A percentile compares a stretch with the other conserved stretches of the same genome.
phyloP scores from a whole-genome alignment of 2,888 invertebrate genomes.

The Temnothorax unifasciatus region DNA sequence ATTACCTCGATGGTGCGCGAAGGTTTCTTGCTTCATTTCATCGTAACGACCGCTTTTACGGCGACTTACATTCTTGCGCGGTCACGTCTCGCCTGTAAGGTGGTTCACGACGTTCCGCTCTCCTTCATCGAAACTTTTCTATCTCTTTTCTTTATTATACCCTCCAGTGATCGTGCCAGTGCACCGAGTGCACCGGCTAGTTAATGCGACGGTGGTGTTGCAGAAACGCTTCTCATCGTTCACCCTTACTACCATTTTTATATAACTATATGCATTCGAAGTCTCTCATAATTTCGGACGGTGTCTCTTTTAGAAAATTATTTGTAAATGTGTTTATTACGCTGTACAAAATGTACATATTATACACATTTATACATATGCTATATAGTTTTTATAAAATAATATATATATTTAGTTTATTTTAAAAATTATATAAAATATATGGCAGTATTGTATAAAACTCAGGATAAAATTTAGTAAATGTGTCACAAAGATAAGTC shows the following conservation, averaged over 20 bases:
- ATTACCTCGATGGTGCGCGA: constrained; percentile 29
- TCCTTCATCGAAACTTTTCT: constrained; percentile 43
- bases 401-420: neutral
- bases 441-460: neutral
- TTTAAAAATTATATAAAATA: neutral
- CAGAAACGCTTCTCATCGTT: constrained; percentile 19
- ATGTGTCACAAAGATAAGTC: neutral
- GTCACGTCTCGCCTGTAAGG: constrained; percentile 39
- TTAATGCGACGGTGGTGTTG: constrained; percentile 2
- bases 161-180: neutral
- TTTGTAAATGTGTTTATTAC: neutral
- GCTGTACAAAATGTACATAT: neutral
- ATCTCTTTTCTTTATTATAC: constrained; percentile 45
- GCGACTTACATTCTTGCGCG: constrained; percentile 54
- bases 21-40: constrained; percentile 52
- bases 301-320: neutral
- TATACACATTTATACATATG: neutral
- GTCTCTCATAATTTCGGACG: constrained; percentile 1
- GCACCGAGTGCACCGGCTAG: constrained; percentile 25
- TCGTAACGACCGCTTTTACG: constrained; percentile 55
- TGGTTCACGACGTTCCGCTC: constrained; percentile 26
- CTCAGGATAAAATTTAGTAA: neutral
- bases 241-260: constrained; percentile 1
- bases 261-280: neutral
- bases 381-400: neutral